phyloP scores from a whole-genome alignment of 2,797 vertebrate genomes.

The Yasuhikotakia modesta region DNA sequence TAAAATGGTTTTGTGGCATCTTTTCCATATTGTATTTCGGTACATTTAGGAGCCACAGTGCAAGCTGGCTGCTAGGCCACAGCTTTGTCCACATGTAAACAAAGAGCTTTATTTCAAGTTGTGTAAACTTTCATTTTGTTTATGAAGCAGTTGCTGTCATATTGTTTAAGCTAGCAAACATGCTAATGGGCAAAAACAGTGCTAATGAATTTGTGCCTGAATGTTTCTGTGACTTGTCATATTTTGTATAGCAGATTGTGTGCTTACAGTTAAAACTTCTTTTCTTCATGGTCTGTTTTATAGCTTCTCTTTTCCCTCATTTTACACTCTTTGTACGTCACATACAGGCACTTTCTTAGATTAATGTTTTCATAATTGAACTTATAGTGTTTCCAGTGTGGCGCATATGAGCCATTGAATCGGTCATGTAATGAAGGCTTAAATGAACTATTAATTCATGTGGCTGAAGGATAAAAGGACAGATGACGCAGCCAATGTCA shows the following conservation, averaged over 20 bases:
- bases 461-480: slow-evolving; percentile 74
- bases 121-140: slow-evolving; percentile 6
- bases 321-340: slow-evolving; percentile 69
- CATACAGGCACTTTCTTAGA: slow-evolving; percentile 69
- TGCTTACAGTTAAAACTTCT: slow-evolving; percentile 7
- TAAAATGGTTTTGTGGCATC: no score
- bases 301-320: slow-evolving; percentile 67
- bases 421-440: slow-evolving; percentile 72
- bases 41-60: not conserved
- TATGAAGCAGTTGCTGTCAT: slow-evolving; percentile 11
- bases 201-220: slow-evolving; percentile 22
- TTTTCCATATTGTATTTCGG: no score
- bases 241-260: not conserved
- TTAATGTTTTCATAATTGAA: slow-evolving; percentile 72
- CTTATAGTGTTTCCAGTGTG: slow-evolving; percentile 65
- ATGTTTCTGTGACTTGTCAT: slow-evolving; percentile 11
- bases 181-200: not conserved
- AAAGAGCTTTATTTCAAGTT: not conserved
- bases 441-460: slow-evolving; percentile 76
- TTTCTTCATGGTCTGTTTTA: slow-evolving; percentile 65
- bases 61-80: not conserved
- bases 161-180: not conserved
- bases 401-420: slow-evolving; percentile 62
- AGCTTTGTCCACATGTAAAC: not conserved
- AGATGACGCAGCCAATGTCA: slow-evolving; percentile 51